Base-by-base conservation (phyloP, 2,797 vertebrate genomes). In the Oreochromis mossambicus region DNA sequence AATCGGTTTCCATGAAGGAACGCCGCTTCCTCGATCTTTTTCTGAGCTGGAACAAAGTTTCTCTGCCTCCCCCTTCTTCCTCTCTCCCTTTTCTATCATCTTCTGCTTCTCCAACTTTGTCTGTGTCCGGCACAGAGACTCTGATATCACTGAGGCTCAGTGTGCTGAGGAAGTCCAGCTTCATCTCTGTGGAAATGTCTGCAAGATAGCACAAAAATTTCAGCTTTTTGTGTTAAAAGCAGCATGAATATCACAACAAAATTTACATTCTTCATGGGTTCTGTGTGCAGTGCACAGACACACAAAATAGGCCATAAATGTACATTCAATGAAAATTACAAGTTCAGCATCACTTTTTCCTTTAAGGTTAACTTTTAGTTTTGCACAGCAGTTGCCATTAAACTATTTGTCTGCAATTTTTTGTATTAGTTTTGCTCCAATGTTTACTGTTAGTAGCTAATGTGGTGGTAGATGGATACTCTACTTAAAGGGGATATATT, bases 1-100 rank as follows among this genome's bases (percentile, higher is more conserved):
- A 96, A 86, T 95, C 90, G 0, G 96, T 97, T 91, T 97, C 96
- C 93, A 97, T 88, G 82, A 95, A 97, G 51, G 97, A 97, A 11
- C 96, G 96, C 0, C 96, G 96, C 80, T 97, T 97, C 14, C 94
- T 94, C 51, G 94, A 96, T 84, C 94, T 95, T 87, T 94, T 96
- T 77, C 93, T 90, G 55, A 96, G 90, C 78, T 94, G 92, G 38
- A 90, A 88, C 58, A 92, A 77, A 3, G 92, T 92, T 68, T 93
- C 93, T 83, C 68, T 66, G 43, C 77, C 87, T 82, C 88, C 89
- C 76, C 81, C 87, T 83, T 92, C 79, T 50, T 91, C 87, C 0
- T 63, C 75, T 19, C 10, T 56, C 54, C 26, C 82, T 29, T 19
- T 63, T 32, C 58, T 78, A n/a, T 85, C 76, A 38, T 54, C 78